phyloP scores from a whole-genome alignment of 2,888 invertebrate genomes.

The Smittia aterrima region DNA sequence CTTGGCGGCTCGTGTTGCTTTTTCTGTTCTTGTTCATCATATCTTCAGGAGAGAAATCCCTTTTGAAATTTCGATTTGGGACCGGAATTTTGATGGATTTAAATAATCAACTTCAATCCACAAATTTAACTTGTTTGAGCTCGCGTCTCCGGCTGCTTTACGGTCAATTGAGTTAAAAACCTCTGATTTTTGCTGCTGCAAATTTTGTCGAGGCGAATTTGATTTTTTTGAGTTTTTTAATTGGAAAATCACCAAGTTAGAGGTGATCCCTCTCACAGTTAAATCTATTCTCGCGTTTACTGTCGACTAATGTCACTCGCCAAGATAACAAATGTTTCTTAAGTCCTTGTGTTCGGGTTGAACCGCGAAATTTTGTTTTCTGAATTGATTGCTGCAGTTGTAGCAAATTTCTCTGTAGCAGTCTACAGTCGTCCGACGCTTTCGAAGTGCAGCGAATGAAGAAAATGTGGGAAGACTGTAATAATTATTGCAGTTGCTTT shows the following conservation, averaged over 20 bases:
- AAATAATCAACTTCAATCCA: neutral
- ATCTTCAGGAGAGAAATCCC: constrained; percentile 24
- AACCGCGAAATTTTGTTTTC: neutral
- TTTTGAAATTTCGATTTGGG: constrained; percentile 33
- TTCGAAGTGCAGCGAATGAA: no score
- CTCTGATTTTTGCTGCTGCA: no score
- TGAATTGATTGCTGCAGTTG: no score
- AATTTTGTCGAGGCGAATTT: no score
- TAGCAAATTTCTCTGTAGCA: no score
- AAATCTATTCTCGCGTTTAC: neutral
- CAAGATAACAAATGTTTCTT: neutral
- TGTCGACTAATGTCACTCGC: neutral
- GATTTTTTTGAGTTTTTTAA: no score
- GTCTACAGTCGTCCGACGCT: no score
- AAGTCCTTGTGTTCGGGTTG: neutral
- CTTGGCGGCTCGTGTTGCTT: constrained; percentile 18
- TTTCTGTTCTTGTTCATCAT: constrained; percentile 35
- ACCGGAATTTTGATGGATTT: constrained; percentile 38
- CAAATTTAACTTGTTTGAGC: neutral
- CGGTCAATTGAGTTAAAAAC: no score
- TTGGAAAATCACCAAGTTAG: constrained; percentile 6
- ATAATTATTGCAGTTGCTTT: no score
- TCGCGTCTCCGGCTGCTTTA: neutral
- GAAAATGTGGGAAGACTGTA: no score
- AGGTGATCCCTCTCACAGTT: neutral